phyloP scores from a whole-genome alignment of 2,888 invertebrate genomes.

The Chrysolina oricalcia region DNA sequence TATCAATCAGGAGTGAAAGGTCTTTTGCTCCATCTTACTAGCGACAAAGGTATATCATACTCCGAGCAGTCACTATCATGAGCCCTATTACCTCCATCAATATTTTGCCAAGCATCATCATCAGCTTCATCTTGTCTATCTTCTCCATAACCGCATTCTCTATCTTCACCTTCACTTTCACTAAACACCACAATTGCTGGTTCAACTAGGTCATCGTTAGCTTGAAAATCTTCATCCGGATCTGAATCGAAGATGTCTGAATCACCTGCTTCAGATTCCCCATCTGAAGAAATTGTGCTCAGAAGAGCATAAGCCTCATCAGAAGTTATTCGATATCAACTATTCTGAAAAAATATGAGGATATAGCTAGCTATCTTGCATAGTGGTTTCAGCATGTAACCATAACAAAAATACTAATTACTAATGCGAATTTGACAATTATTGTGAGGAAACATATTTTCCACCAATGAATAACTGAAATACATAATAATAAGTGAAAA shows the following conservation, averaged over 20 bases:
- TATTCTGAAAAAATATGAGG: neutral
- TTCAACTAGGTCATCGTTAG: no score
- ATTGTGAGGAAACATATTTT: neutral
- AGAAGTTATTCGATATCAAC: neutral
- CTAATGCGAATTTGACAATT: neutral
- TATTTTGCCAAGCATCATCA: no score
- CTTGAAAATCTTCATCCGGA: no score
- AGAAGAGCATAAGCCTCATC: constrained; percentile 1
- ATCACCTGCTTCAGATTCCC: no score
- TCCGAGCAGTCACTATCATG: neutral
- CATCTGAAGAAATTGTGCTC: neutral
- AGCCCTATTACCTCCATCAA: no score
- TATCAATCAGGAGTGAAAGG: constrained; percentile 20
- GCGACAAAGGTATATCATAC: constrained; percentile 17
- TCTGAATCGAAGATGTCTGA: no score
- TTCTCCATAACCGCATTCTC: no score
- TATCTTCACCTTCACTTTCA: no score
- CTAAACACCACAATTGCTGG: no score
- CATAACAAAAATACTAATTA: neutral
- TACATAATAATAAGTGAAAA: no score
- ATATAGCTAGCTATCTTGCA: neutral
- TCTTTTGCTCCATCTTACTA: constrained; percentile 25
- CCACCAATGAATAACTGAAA: no score
- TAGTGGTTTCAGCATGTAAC: neutral
- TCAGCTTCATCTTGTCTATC: no score